A percentile compares a stretch with the other conserved stretches of the same genome.
These are phyloP conservation scores for Lynx canadensis DNA, from an alignment of 2,113 vertebrate genomes.

Conservation along the genomic window DNA sequence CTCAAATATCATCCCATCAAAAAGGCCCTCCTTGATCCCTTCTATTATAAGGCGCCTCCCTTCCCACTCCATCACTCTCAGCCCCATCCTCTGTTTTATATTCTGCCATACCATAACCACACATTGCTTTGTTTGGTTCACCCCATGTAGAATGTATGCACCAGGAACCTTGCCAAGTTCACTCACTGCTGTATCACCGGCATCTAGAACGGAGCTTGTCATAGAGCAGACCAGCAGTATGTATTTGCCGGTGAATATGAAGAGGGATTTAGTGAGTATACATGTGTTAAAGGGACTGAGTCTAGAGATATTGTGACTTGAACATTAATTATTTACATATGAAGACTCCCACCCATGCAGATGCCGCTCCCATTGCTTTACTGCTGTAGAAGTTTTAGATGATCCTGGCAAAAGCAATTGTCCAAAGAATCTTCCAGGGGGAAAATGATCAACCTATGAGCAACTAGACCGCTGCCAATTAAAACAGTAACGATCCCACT, in stretches of 20 bases:
- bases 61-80: neutral
- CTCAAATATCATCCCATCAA: neutral
- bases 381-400: neutral
- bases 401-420: neutral
- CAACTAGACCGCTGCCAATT: neutral
- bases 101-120: neutral
- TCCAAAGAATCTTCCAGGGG: neutral
- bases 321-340: neutral
- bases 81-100: neutral
- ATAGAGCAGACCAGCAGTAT: neutral
- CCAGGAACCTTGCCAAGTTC: neutral
- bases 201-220: neutral
- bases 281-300: neutral
- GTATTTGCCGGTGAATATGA: neutral
- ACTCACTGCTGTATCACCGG: neutral
- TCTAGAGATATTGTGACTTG: neutral
- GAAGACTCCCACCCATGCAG: neutral
- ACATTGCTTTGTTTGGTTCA: neutral
- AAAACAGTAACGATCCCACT: neutral
- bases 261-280: neutral
- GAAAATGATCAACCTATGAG: neutral
- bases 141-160: neutral
- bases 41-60: neutral
- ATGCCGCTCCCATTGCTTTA: neutral
- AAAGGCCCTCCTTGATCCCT: neutral